phyloP scores from a whole-genome alignment of 2,888 invertebrate species.

The Pelosia muscerda region DNA sequence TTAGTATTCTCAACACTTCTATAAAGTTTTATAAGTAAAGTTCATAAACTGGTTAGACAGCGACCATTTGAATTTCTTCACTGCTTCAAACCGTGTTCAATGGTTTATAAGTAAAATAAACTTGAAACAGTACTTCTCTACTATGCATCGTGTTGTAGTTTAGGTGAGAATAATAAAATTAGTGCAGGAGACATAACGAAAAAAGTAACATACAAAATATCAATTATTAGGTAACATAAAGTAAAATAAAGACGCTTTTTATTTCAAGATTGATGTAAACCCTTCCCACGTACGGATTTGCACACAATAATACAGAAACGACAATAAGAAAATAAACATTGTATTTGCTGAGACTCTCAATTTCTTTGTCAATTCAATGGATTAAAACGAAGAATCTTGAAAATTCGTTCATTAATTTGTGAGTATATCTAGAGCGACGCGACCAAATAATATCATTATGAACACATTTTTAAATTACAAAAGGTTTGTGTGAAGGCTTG shows the following conservation, averaged over 20 bases:
- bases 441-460: too few relatives aligned
- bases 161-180: too few relatives aligned
- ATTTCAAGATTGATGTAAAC: background rate
- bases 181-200: too few relatives aligned
- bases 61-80: conserved; percentile 63
- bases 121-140: conserved; percentile 28
- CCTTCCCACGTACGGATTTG: background rate
- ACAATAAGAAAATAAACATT: conserved; percentile 30
- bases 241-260: background rate
- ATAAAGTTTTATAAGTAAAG: conserved; percentile 51
- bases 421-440: background rate
- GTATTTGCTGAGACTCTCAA: conserved; percentile 29
- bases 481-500: too few relatives aligned
- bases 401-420: conserved; percentile 38
- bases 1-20: conserved; percentile 42
- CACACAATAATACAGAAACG: conserved; percentile 12
- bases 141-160: conserved; percentile 32
- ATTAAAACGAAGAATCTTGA: conserved; percentile 41
- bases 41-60: conserved; percentile 55
- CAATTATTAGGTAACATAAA: background rate
- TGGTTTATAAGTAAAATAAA: conserved; percentile 36
- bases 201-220: too few relatives aligned
- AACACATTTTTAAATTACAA: too few relatives aligned
- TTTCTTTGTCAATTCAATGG: conserved; percentile 38
- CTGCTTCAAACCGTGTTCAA: conserved; percentile 50